Base-by-base conservation (phyloP, 2,888 invertebrate genomes). In the Creontiades dilutus region DNA sequence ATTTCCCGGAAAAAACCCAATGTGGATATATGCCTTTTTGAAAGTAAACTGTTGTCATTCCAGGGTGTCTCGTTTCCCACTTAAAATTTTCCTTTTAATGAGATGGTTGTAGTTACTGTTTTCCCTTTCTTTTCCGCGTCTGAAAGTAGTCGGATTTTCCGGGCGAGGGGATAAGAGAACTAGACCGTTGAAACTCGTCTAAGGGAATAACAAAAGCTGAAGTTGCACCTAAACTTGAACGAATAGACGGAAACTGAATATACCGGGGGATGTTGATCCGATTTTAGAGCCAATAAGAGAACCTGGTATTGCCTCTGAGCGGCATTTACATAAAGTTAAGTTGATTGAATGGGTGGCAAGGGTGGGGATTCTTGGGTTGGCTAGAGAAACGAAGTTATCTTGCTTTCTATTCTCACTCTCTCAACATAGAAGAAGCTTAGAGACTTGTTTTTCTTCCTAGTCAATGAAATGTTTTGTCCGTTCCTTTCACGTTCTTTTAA, bases 211-310 rank as follows among this genome's bases (percentile, higher is more conserved):
- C 37, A 37, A 7, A 37, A 37, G 3, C 2, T 4, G 37, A 37
- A 37, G n/a, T n/a, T n/a, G n/a, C n/a, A n/a, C n/a, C n/a, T n/a
- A 37, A 37, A 37, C 37, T 37, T 37, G 37, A 37, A 37, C 37
- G 37, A 37, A 37, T 37, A 37, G 37, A 37, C 37, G 37, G 57
- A 57, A 52, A 52, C 52, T 7, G 16, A 57, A 57, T 16, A 57
- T 57, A 57, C 57, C 0, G 16, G 16, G 0, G 57, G 57, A 14
- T 7, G 52, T 52, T 57, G 23, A 68, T 68, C 27, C 23, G 23
- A 68, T 68, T 68, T 23, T 68, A 68, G 23, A 68, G 23, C 68
- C 23, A 68, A 68, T 23, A 23, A 68, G 68, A 68, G 68, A 16
- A 68, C 23, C 23, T 23, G 23, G 68, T 23, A 68, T 68, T 68